Evolutionary conservation across 2,113 vertebrate genomes (phyloP), one percentile per base, ranked within the genome.

Genomic region (Cisticola juncidis): DNA sequence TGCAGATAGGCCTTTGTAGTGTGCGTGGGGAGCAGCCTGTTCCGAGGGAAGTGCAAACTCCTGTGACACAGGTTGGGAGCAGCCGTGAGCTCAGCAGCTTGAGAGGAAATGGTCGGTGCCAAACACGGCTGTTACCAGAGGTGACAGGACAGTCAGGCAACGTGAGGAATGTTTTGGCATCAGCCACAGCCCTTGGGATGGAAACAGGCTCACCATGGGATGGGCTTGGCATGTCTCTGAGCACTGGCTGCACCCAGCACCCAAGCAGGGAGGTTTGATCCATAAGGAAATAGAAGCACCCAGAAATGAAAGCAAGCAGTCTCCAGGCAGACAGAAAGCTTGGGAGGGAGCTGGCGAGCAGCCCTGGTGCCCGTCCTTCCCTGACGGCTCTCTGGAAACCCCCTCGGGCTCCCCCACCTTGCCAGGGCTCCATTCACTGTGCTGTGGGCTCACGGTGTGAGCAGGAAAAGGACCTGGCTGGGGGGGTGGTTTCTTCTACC

Each of bases 41-140:
- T 89, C 88, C 73, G 72, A 72, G 92, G 23, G 74, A 74, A 0
- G 5, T 35, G 88, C 50, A n/a, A 79, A 42, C 40, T 44, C 44
- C 35, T 61, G 80, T 54, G 85, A 10, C 57, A 17, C 1, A 0
- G 48, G 47, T 85, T 48, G 62, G 90, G 51, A 83, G 92, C 17
- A 9, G 71, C 8, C 1, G 11, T 69, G 82, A 94, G 79, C 81
- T 95, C 93, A 69, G 54, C 78, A 5, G 66, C 44, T 86, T 91
- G 87, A 0, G 5, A 97, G 95, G 97, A 98, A 96, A 83, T 25
- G 35, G 28, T 61, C 6, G 17, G 78, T 97, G 95, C 74, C 97
- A 60, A 95, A 53, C 90, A 65, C 11, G 9, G 73, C 91, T 96
- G 68, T 54, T 29, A 65, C 70, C 86, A 40, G 72, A 97, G 86